phyloP scores from a whole-genome alignment of 2,888 invertebrate species.

The Drosophila borborema region DNA sequence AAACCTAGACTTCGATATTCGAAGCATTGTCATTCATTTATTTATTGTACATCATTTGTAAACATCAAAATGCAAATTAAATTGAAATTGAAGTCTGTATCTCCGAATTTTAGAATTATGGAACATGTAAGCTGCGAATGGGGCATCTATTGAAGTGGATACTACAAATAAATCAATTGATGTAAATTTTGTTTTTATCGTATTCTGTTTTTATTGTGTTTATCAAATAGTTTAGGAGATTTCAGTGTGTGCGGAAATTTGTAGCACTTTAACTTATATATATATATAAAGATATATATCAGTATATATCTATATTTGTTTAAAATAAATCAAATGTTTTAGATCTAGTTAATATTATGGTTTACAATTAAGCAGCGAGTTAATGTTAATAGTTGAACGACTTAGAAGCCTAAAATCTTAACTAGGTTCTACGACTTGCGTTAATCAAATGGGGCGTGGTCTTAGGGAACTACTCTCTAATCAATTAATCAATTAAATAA shows the following conservation, averaged over 20 bases:
- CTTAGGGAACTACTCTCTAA: neutral
- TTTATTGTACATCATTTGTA: too few relatives aligned
- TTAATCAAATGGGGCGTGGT: neutral
- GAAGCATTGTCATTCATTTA: too few relatives aligned
- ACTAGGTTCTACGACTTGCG: neutral
- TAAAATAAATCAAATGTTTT: neutral
- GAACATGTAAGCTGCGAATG: too few relatives aligned
- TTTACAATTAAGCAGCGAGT: slow-evolving; percentile 47
- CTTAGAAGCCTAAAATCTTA: slow-evolving; percentile 29
- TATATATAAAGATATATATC: neutral
- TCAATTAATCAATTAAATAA: slow-evolving; percentile 47
- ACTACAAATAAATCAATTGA: neutral
- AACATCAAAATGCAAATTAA: too few relatives aligned
- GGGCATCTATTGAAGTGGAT: neutral
- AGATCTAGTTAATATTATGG: slow-evolving; percentile 16
- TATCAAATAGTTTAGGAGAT: slow-evolving; percentile 18
- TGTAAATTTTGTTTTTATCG: neutral
- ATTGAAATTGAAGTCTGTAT: too few relatives aligned
- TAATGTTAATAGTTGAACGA: slow-evolving; percentile 61
- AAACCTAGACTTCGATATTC: too few relatives aligned
- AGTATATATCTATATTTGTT: neutral
- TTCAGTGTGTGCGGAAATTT: slow-evolving; percentile 6
- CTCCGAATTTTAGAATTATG: too few relatives aligned
- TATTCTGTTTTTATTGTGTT: slow-evolving; percentile 14
- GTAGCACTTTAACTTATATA: neutral